Conservation (phyloP, 2,797 vertebrate species). For the Epinephelus malabaricus region DNA sequence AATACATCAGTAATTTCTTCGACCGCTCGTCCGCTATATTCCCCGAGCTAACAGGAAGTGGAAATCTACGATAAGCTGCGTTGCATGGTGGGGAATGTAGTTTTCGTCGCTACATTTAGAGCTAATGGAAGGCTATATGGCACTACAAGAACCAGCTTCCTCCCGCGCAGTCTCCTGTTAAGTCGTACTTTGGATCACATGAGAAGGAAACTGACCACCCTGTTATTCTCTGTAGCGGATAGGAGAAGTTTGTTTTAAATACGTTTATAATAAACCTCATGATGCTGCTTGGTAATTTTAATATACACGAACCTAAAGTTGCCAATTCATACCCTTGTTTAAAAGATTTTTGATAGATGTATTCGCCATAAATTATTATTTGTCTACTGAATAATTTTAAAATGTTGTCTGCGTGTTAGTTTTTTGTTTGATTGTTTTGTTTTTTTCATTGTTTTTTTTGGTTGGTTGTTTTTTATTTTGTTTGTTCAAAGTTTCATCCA, state of each 20-base stretch:
- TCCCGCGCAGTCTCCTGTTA: no score
- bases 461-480: not conserved
- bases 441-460: no score
- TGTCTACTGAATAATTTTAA: no score
- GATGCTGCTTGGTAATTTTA: no score
- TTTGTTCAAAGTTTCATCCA: not conserved
- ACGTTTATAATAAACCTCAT: no score
- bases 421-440: no score
- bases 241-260: no score
- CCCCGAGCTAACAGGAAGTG: conserved; percentile 71
- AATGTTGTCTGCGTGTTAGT: no score
- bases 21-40: conserved; percentile 78
- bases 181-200: conserved; percentile 62
- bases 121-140: rapidly evolving
- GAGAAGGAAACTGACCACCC: conserved; percentile 29
- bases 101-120: not conserved
- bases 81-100: conserved; percentile 76
- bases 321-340: no score
- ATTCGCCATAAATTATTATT: no score
- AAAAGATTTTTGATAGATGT: no score
- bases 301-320: no score
- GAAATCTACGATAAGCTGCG: not conserved
- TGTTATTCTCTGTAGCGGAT: not conserved
- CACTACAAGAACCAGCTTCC: conserved; percentile 80
- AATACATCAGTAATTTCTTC: conserved; percentile 65